Base-by-base conservation (phyloP, 1,140 invertebrate genomes). In the Zophobas morio region DNA sequence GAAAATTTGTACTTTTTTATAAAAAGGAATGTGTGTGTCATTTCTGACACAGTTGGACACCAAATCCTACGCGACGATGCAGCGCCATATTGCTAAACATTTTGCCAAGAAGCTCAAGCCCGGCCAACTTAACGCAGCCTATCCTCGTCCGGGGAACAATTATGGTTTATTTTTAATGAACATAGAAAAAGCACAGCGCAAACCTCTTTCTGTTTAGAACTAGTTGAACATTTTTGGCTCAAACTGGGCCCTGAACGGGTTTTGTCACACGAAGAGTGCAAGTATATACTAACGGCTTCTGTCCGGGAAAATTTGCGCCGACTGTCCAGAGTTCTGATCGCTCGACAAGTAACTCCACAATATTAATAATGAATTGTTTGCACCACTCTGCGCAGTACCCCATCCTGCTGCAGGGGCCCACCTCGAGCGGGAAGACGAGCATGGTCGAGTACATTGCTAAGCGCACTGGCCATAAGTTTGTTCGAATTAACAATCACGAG, bases 401-500 rank as follows among this genome's bases (percentile, higher is more conserved):
- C n/a, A n/a, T n/a, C n/a, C n/a, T n/a, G n/a, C n/a, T n/a, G 8
- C 35, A 96, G 88, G 99, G 99, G 20, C 98, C 99, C 82, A 99
- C 99, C 0, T 99, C 97, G 8, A 98, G 99, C 0, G 99, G 99
- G 39, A 99, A 99, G 89, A 99, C 99, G 0, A 98, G 96, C 86
- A 88, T 99, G 6, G 97, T 99, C 46, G 94, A 92, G 0, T 99
- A 97, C 86, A 90, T 99, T 57, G 98, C 98, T 0, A 91, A 93
- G 85, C 89, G 92, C 0, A 96, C 96, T 37, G 99, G 99, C 36
- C 98, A 99, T 85, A 90, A 91, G n/a, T 99, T 97, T 84, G 92
- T 98, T 0, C 90, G 99, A 78, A 98, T 99, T 71, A 99, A 99
- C 85, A 99, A 99, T 87, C 99, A 99, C 82, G 98, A 99, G 86